Percentiles rank a stretch among this genome's conserved stretches.
Conservation (phyloP, 2,113 vertebrate species). For the Scatophagus argus region DNA sequence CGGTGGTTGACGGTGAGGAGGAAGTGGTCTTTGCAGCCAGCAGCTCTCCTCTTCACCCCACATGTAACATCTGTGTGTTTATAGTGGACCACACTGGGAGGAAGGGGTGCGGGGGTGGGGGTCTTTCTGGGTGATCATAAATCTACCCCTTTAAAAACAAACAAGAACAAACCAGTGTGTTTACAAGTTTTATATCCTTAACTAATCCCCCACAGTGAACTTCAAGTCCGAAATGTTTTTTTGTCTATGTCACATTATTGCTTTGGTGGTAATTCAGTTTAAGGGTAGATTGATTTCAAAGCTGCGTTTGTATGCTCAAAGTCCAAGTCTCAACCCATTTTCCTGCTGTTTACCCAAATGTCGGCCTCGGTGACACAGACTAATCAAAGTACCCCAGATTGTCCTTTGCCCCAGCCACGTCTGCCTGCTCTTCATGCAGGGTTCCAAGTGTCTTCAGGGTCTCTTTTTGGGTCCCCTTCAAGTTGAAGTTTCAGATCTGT, state of each 20-base stretch:
- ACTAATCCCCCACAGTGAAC: neutral
- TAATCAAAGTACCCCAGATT: neutral
- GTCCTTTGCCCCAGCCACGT: neutral
- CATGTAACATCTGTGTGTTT: slow-evolving; percentile 41
- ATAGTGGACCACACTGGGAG: slow-evolving; percentile 45
- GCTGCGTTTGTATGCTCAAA: neutral
- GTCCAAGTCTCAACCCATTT: neutral
- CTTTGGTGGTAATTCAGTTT: neutral
- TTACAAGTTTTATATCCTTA: neutral
- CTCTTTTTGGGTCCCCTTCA: neutral
- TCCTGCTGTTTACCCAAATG: neutral
- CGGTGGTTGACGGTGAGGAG: slow-evolving; percentile 36
- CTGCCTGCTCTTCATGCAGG: neutral
- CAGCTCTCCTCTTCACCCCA: slow-evolving; percentile 24
- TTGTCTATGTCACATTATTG: fast-evolving
- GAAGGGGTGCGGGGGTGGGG: neutral
- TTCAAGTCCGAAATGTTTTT: neutral
- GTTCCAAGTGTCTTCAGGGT: neutral
- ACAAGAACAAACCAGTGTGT: neutral
- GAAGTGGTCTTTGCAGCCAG: slow-evolving; percentile 55
- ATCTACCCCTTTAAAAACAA: slow-evolving; percentile 24
- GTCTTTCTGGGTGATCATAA: slow-evolving; percentile 17
- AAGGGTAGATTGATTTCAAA: neutral
- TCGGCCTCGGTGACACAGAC: neutral
- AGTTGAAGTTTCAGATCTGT: neutral